Percentiles rank a stretch among this genome's conserved stretches.
Conservation (phyloP, 2,797 vertebrate species). For the Columba guinea region DNA sequence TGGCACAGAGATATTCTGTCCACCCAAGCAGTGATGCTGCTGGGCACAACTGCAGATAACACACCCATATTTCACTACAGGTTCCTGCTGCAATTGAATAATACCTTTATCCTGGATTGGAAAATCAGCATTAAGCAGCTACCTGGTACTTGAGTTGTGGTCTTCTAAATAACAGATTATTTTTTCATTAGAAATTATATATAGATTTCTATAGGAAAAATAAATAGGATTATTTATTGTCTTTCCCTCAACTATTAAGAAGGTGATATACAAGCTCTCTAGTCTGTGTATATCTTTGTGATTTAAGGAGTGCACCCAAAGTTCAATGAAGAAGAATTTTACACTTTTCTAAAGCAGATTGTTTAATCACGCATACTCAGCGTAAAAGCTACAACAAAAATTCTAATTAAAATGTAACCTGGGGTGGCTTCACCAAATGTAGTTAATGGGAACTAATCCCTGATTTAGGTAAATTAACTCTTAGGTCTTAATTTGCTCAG, state of each 20-base stretch:
- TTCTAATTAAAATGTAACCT: conserved; percentile 50
- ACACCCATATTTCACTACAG: not conserved
- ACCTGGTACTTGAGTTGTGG: not conserved
- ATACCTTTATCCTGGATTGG: not conserved
- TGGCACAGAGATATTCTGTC: not conserved
- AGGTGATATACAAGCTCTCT: not conserved
- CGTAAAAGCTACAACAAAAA: not conserved
- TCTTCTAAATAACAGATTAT: not conserved
- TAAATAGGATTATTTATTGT: not conserved
- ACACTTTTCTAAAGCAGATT: not conserved
- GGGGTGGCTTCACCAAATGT: not conserved
- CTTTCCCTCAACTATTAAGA: not conserved
- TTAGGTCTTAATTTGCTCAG: conserved; percentile 26
- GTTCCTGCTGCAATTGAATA: not conserved
- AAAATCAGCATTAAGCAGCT: not conserved
- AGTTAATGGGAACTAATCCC: conserved; percentile 9
- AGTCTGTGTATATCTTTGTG: not conserved
- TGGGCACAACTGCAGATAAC: not conserved
- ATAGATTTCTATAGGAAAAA: not conserved
- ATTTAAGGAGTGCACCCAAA: not conserved
- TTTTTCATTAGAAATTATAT: not conserved
- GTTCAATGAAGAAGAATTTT: not conserved
- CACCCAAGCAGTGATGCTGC: not conserved
- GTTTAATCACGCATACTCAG: not conserved
- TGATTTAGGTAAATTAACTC: conserved; percentile 44